Conservation (phyloP, 2,113 vertebrate genomes). For the Miniopterus natalensis region DNA sequence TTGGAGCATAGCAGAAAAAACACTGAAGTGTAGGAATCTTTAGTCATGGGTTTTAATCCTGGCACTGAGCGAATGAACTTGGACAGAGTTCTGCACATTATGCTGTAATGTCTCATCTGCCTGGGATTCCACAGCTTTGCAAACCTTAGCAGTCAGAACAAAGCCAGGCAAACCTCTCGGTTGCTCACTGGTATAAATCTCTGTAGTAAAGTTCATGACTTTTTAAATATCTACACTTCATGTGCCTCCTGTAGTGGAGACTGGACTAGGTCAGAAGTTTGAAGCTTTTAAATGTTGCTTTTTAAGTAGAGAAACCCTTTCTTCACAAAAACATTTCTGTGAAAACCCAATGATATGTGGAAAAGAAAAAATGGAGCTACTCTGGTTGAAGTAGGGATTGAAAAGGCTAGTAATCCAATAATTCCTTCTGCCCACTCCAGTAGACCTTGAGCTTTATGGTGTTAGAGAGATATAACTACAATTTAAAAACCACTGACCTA, state of each 20-base stretch:
- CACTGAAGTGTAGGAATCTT: not conserved
- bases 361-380: not conserved
- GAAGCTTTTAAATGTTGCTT: conserved; percentile 22
- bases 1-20: not conserved
- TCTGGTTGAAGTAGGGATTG: not conserved
- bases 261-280: not conserved
- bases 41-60: not conserved
- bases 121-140: not conserved
- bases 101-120: not conserved
- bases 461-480: not conserved
- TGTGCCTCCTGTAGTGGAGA: not conserved
- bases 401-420: not conserved
- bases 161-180: not conserved
- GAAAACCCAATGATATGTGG: not conserved
- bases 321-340: not conserved
- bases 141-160: not conserved
- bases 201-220: not conserved
- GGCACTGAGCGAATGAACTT: not conserved
- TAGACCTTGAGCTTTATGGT: conserved; percentile 8
- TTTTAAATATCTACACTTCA: not conserved
- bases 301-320: not conserved
- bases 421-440: not conserved
- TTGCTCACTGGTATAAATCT: not conserved
- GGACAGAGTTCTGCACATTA: not conserved
- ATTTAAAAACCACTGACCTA: conserved; percentile 1